These are phyloP conservation scores for Lithophane socia DNA, from an alignment of 2,888 invertebrate species.

Conservation along the genomic window DNA sequence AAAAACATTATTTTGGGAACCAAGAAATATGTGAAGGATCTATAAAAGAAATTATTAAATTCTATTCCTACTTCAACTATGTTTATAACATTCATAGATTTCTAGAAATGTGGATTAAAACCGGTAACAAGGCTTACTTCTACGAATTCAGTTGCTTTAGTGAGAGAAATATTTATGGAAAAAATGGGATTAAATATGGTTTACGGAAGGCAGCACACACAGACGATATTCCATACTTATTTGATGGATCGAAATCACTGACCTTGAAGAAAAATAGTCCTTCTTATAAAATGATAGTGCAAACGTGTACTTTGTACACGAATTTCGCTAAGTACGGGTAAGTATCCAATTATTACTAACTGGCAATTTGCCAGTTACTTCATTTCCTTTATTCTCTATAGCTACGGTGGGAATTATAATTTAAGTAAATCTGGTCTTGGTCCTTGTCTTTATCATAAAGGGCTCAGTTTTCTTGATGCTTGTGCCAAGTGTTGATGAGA, in stretches of 20 bases:
- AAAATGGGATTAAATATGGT: slow-evolving; percentile 60
- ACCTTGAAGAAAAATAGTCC: slow-evolving; percentile 13
- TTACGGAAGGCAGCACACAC: slow-evolving; percentile 66
- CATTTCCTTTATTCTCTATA: too few relatives aligned
- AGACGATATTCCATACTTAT: slow-evolving; percentile 73
- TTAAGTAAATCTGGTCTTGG: too few relatives aligned
- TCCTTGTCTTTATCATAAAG: too few relatives aligned
- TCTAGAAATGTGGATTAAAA: slow-evolving; percentile 50
- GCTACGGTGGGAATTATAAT: too few relatives aligned
- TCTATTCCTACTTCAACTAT: slow-evolving; percentile 45
- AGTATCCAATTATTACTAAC: slow-evolving; percentile 1
- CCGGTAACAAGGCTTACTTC: slow-evolving; percentile 61
- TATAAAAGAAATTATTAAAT: slow-evolving; percentile 56
- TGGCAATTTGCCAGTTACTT: too few relatives aligned
- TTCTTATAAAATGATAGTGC: slow-evolving; percentile 70
- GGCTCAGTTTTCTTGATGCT: too few relatives aligned
- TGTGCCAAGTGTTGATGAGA: too few relatives aligned
- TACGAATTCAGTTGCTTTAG: slow-evolving; percentile 71
- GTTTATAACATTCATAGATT: slow-evolving; percentile 59
- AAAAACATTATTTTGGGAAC: slow-evolving; percentile 63
- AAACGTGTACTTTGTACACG: slow-evolving; percentile 71
- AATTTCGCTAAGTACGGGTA: slow-evolving; percentile 80
- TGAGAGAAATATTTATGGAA: slow-evolving; percentile 69
- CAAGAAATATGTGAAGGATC: slow-evolving; percentile 37
- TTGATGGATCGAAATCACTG: slow-evolving; percentile 57